Evolutionary conservation across 37 sponge, comb jelly and placozoan species (phyloP).

Genomic region (Dysidea cf. avara): DNA sequence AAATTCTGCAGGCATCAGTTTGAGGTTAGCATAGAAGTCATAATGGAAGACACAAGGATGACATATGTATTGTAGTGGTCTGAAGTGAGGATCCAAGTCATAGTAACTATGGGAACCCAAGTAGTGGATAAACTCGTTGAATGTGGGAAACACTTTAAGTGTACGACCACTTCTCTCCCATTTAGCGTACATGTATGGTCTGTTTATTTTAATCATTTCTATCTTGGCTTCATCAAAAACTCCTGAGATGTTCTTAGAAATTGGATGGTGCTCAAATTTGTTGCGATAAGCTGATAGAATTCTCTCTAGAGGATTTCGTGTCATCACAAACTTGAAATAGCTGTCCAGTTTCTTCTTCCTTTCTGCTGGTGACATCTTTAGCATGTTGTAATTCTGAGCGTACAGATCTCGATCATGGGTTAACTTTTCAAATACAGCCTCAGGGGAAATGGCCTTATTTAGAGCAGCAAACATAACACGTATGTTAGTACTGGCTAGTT

Average conservation of each 20-base stretch:
- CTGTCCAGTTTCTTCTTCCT: constrained; percentile 16
- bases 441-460: constrained; percentile 6
- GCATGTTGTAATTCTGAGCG: neutral
- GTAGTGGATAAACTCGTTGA: constrained; percentile 34
- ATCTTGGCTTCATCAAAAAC: no score
- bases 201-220: no score
- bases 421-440: neutral
- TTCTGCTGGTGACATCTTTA: neutral
- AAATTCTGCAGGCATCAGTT: neutral
- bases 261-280: neutral
- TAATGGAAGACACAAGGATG: constrained; percentile 48
- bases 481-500: no score
- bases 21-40: constrained; percentile 57
- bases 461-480: constrained; percentile 15
- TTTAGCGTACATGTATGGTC: no score
- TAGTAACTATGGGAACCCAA: neutral
- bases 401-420: neutral
- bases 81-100: constrained; percentile 48
- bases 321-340: constrained; percentile 13
- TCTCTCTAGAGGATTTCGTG: constrained; percentile 20
- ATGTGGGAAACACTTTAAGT: constrained; percentile 11
- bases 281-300: constrained; percentile 14
- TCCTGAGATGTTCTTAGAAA: no score
- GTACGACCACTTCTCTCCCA: no score
- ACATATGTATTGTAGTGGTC: constrained; percentile 42